Evolutionary conservation across 2,797 vertebrate genomes (phyloP).

Genomic region (Leuciscus waleckii): DNA sequence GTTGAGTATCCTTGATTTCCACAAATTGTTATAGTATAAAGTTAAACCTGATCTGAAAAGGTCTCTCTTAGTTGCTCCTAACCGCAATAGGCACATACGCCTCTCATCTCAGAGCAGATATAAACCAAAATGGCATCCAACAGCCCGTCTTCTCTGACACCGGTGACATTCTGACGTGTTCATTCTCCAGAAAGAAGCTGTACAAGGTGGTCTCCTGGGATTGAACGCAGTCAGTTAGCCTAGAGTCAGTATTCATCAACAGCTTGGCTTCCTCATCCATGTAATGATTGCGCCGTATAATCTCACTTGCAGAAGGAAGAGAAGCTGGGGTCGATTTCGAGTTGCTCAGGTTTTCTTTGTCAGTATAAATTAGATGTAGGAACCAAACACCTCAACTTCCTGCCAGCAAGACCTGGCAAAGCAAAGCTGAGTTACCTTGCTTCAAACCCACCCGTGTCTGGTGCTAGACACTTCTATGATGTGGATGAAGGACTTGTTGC

Average conservation of each 20-base stretch:
- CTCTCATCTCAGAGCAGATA: constrained; percentile 10
- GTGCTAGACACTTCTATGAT: background rate
- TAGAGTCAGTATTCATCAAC: constrained; percentile 39
- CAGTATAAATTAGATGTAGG: constrained; percentile 34
- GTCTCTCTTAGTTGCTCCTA: background rate
- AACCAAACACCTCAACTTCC: background rate
- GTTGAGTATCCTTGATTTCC: background rate
- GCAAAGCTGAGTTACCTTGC: background rate
- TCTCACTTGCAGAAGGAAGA: constrained; percentile 26
- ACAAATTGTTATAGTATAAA: background rate
- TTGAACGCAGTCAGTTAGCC: background rate
- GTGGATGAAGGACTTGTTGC: background rate
- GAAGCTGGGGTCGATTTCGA: constrained; percentile 23
- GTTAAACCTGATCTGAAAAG: background rate
- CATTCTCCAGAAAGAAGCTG: constrained; percentile 11
- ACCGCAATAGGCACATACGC: constrained; percentile 9
- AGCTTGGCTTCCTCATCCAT: constrained; percentile 24
- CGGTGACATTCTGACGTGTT: constrained; percentile 34
- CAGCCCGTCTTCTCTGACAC: constrained; percentile 20
- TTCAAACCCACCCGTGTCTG: background rate
- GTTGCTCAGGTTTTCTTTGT: constrained; percentile 34
- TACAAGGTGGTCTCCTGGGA: constrained; percentile 2
- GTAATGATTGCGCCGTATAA: constrained; percentile 19
- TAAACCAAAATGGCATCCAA: constrained; percentile 29
- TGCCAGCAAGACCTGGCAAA: background rate